Evolutionary conservation across 2,113 vertebrate genomes (phyloP).

Genomic region (Hyaena hyaena): DNA sequence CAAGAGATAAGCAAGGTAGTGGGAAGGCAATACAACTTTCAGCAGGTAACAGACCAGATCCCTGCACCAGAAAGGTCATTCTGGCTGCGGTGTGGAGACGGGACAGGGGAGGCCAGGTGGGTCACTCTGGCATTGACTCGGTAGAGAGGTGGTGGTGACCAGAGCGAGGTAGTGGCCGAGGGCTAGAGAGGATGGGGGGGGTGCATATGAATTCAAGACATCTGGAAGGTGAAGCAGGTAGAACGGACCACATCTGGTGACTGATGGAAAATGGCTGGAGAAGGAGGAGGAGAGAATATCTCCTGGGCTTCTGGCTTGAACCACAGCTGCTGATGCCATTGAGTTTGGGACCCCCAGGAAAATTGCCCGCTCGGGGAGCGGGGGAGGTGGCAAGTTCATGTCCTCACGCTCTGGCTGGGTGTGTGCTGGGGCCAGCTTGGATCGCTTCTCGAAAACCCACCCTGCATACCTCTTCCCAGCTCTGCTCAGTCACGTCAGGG

Average conservation of each 20-base stretch:
- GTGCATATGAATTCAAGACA: too few species aligned
- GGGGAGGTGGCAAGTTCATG: not conserved
- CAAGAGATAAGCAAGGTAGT: not conserved
- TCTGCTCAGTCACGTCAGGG: not conserved
- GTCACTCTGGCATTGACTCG: not conserved
- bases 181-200: too few species aligned
- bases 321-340: not conserved
- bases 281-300: not conserved
- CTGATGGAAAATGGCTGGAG: not conserved
- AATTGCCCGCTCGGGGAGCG: fast-evolving
- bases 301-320: not conserved
- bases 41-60: not conserved
- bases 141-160: not conserved
- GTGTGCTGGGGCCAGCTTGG: not conserved
- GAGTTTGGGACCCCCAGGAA: not conserved
- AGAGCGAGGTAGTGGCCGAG: not conserved
- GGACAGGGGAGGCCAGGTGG: not conserved
- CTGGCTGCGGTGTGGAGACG: not conserved
- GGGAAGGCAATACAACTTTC: not conserved
- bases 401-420: not conserved
- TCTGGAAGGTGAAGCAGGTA: not conserved
- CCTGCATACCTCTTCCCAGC: not conserved
- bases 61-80: not conserved
- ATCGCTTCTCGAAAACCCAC: fast-evolving
- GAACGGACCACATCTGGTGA: not conserved